phyloP scores from a whole-genome alignment of 1,140 invertebrate species.

The Papilio polyxenes region DNA sequence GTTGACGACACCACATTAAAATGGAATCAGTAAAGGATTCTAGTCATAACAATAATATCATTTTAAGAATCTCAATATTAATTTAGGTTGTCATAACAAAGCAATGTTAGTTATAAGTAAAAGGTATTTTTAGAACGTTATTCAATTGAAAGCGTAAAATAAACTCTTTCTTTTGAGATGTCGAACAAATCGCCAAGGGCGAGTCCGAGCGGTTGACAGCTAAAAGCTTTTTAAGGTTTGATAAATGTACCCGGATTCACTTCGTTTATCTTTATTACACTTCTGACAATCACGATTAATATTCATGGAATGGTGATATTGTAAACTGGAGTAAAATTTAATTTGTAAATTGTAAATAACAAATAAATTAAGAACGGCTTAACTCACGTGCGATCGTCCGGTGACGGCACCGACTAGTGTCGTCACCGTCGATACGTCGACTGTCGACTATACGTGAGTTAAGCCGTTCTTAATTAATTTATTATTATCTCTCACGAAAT shows the following conservation, averaged over 20 bases:
- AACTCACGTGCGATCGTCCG: no score
- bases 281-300: conserved; percentile 7
- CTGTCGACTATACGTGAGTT: no score
- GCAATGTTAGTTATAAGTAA: background rate
- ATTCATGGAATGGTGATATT: background rate
- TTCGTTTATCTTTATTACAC: conserved; percentile 18
- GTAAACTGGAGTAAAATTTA: background rate
- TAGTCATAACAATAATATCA: background rate
- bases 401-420: no score
- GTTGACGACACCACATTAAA: no score
- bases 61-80: background rate
- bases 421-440: no score
- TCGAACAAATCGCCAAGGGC: background rate
- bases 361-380: no score
- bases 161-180: background rate
- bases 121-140: background rate
- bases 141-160: background rate
- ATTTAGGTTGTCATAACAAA: conserved; percentile 1
- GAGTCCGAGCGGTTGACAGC: background rate
- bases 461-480: no score
- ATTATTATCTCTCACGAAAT: no score
- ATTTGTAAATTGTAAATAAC: background rate
- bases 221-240: conserved; percentile 22
- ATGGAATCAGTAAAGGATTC: background rate
- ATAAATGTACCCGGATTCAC: conserved; percentile 7